phyloP scores from a whole-genome alignment of 2,888 invertebrate species.

The Muschampia staudingeri region DNA sequence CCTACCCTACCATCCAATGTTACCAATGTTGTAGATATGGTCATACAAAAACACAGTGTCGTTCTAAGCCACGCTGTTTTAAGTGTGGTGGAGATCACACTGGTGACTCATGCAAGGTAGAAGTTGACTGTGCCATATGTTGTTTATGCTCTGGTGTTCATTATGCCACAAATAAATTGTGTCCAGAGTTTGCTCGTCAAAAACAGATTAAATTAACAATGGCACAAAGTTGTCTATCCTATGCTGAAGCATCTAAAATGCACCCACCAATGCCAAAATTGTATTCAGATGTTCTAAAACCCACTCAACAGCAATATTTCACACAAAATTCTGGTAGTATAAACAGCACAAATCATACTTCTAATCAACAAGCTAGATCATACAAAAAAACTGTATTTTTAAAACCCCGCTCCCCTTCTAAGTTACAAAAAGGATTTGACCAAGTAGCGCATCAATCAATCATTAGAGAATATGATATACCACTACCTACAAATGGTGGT shows the following conservation, averaged over 20 bases:
- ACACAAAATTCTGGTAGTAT: neutral
- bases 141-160: neutral
- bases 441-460: neutral
- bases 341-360: neutral
- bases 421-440: neutral
- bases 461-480: neutral
- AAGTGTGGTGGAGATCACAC: slow-evolving; percentile 19
- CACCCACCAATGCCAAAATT: neutral
- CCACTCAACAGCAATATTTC: neutral
- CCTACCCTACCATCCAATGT: neutral
- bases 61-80: slow-evolving; percentile 16
- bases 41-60: slow-evolving; percentile 19
- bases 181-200: neutral
- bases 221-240: neutral
- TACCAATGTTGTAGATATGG: slow-evolving; percentile 4
- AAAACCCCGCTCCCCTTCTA: neutral
- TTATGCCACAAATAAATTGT: neutral
- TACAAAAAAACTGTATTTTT: neutral
- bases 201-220: neutral
- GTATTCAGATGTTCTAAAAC: neutral
- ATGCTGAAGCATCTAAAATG: neutral
- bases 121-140: neutral
- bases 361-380: neutral
- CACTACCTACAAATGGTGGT: neutral
- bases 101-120: slow-evolving; percentile 6